Evolutionary conservation across 2,888 invertebrate genomes (phyloP), one percentile per base, ranked within the genome.

Genomic region (Phyllotreta striolata): DNA sequence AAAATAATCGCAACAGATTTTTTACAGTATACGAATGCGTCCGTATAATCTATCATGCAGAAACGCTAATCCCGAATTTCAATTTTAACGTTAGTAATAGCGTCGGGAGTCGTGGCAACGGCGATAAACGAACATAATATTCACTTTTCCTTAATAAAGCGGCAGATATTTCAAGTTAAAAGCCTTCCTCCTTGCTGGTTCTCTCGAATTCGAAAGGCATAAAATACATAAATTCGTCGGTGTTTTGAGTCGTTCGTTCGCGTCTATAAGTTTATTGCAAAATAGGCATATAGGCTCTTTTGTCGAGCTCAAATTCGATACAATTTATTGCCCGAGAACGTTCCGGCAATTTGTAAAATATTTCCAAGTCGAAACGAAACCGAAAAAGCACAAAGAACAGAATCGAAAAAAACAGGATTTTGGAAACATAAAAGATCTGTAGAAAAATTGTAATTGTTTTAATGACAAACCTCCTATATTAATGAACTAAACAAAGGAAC

Each of bases 191-290:
- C 24, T 24, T 24, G 24, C 24, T 4, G 24, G 24, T 24, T 24
- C 24, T 49, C 34, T 34, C 41, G 41, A 51, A 59, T 43, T 41
- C 51, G 37, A 43, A 43, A 39, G 44, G 52, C 59, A 41, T 41
- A n/a, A 51, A 52, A 39, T 59, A 59, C 43, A 59, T 52, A 37
- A 59, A 59, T 59, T 52, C 59, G 37, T 59, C 51, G 34, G 24
- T 59, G 51, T 59, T 51, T 59, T 37, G 43, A 58, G 58, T 41
- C 58, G 49, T 34, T 51, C 58, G 39, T 37, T 44, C 44, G 43
- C 56, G 46, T 56, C 44, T 56, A 56, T 56, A 56, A 56, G 56
- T 56, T 59, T 51, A 59, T 40, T 59, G 51, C 59, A 41, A 59
- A 59, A 24, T 24, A 24, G 24, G 24, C 43, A 47, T 37, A 39